Base-by-base conservation (phyloP, 1,140 invertebrate genomes). In the Araneus ventricosus region DNA sequence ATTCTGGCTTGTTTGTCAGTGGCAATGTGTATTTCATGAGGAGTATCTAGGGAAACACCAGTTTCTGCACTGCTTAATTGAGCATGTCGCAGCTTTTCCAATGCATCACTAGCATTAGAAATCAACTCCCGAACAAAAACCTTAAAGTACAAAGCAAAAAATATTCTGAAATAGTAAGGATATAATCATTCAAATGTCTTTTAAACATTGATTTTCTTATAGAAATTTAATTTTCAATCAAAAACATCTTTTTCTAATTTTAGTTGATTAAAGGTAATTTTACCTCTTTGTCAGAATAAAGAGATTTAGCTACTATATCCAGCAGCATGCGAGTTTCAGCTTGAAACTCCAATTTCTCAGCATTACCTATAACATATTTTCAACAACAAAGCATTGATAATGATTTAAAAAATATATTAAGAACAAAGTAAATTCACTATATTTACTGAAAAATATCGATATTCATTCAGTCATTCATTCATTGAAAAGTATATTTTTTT, bases 261-360 rank as follows among this genome's bases (percentile, higher is more conserved):
- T 17, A 57, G 41, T n/a, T n/a, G n/a, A 57, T 6, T 88, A 8
- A 10, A 20, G 37, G 70, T 27, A 45, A 45, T 45, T 93, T 95
- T 96, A 98, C 98, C 96, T 99, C 99, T 96, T 99, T 99, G 94
- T 99, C 98, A 0, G 99, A 99, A 96, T 99, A 99, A 20, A 99
- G 96, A 1, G 98, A 99, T 95, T 98, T 98, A 2, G 99, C 99
- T 17, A 99, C 99, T 96, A 99, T 99, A 95, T 99, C 98, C 39
- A 99, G 95, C 20, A 99, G 95, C 97, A 99, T 99, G 94, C 97
- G 96, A 0, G 99, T 99, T 96, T 99, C 99, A 0, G 99, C 99
- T 95, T 99, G 98, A 95, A 99, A 99, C 95, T 99, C 96, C 94
- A 95, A 95, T 39, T 95, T 95, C 90, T 96, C 95, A 75, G 95